Conservation (phyloP, 2,113 vertebrate genomes). For the Eolophus roseicapilla region DNA sequence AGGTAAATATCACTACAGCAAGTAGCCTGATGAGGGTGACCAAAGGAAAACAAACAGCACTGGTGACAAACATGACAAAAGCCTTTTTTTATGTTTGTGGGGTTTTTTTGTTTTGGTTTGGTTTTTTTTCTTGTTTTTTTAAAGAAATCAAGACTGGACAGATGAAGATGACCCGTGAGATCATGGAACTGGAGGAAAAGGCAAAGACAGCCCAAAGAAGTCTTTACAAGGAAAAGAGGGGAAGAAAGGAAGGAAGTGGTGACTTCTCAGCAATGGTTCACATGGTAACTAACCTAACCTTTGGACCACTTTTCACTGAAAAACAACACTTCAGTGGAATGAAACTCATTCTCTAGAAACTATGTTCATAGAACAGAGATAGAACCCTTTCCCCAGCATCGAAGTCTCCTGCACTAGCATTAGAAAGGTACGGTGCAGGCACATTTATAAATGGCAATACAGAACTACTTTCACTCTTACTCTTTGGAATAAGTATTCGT, state of each 20-base stretch:
- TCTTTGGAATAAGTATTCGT: background rate
- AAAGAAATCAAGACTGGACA: background rate
- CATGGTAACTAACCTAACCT: background rate
- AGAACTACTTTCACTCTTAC: background rate
- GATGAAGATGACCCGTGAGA: background rate
- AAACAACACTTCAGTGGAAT: background rate
- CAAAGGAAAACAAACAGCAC: background rate
- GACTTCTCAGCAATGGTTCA: background rate
- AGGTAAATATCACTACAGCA: background rate
- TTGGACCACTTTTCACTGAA: background rate
- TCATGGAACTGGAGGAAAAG: background rate
- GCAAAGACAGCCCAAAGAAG: background rate
- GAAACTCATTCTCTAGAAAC: background rate
- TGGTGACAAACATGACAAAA: background rate
- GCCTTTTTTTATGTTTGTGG: background rate
- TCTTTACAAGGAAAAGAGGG: background rate
- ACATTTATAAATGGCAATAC: fast-evolving
- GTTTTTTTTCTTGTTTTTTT: background rate
- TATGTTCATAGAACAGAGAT: background rate
- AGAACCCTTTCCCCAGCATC: background rate
- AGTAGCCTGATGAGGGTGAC: background rate
- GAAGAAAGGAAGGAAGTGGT: background rate
- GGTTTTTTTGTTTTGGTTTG: background rate
- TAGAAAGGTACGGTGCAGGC: background rate
- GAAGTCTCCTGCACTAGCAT: background rate